These are phyloP conservation scores for Pempheris klunzingeri DNA, from an alignment of 2,797 vertebrate genomes.

Conservation along the genomic window DNA sequence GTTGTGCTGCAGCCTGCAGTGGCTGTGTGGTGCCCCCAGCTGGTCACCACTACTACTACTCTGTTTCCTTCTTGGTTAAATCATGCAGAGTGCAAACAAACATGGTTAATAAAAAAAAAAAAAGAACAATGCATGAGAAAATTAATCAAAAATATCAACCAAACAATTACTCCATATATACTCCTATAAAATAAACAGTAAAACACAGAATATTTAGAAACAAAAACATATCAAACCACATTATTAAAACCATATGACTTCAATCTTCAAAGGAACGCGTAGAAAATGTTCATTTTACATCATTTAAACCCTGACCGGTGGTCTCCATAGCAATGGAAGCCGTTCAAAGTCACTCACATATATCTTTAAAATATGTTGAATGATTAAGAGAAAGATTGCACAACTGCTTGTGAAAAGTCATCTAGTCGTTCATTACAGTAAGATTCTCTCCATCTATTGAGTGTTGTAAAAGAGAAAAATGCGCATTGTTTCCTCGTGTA, in stretches of 20 bases:
- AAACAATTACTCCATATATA: not conserved
- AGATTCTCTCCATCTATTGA: not conserved
- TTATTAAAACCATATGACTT: not conserved
- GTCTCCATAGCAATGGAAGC: not conserved
- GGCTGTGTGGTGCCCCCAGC: conserved; percentile 39
- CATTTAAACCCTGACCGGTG: not conserved
- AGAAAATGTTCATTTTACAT: too few species aligned
- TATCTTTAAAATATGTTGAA: not conserved
- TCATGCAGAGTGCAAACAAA: not conserved
- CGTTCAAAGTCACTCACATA: not conserved
- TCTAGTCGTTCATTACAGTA: not conserved
- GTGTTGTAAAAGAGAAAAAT: not conserved
- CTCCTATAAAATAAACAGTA: not conserved
- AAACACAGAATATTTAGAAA: too few species aligned
- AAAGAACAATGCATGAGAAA: not conserved
- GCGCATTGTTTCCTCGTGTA: not conserved
- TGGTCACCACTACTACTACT: conserved; percentile 45
- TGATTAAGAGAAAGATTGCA: not conserved
- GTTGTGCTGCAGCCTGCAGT: not conserved
- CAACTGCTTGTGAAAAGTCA: not conserved
- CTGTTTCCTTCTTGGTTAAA: not conserved
- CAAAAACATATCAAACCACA: not conserved
- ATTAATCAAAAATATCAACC: not conserved
- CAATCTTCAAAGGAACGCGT: not conserved
- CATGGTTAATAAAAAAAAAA: not conserved